Evolutionary conservation across 1,140 invertebrate species (phyloP).

Genomic region (Holcopasites calliopsidis): DNA sequence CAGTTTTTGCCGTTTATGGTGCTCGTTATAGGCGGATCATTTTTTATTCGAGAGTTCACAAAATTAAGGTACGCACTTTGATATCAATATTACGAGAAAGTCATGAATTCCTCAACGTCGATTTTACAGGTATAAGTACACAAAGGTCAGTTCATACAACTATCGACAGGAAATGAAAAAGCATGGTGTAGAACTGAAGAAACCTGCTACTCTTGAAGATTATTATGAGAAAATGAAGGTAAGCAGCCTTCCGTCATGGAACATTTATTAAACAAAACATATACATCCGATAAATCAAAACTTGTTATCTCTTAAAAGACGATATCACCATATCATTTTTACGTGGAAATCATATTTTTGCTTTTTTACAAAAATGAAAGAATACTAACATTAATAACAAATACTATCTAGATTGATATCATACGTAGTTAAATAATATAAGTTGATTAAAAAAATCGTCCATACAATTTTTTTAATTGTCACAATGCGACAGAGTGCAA

Average conservation of each 20-base stretch:
- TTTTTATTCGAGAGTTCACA: slow-evolving; percentile 86
- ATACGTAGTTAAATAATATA: too few relatives aligned
- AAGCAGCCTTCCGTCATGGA: slow-evolving; percentile 5
- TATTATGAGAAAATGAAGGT: slow-evolving; percentile 86
- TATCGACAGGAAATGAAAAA: slow-evolving; percentile 83
- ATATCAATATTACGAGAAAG: not conserved
- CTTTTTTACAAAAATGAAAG: too few relatives aligned
- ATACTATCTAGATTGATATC: too few relatives aligned
- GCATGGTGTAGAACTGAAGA: slow-evolving; percentile 84
- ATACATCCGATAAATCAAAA: not conserved
- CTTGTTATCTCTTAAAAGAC: too few relatives aligned
- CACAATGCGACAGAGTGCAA: too few relatives aligned
- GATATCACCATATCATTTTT: too few relatives aligned
- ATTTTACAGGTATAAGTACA: slow-evolving; percentile 83
- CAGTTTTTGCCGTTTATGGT: slow-evolving; percentile 84
- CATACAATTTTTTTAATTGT: too few relatives aligned
- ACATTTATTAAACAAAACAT: not conserved
- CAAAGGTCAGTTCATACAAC: not conserved
- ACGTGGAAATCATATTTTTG: too few relatives aligned
- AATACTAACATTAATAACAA: too few relatives aligned
- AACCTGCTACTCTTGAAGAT: slow-evolving; percentile 84
- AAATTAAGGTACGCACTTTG: slow-evolving; percentile 81
- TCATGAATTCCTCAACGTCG: not conserved
- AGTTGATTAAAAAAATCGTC: too few relatives aligned
- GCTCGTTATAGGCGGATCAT: slow-evolving; percentile 85